A percentile compares a stretch with the other conserved stretches of the same genome.
Evolutionary conservation across 2,113 vertebrate species (phyloP).

Genomic region (Rousettus leschenaultii): DNA sequence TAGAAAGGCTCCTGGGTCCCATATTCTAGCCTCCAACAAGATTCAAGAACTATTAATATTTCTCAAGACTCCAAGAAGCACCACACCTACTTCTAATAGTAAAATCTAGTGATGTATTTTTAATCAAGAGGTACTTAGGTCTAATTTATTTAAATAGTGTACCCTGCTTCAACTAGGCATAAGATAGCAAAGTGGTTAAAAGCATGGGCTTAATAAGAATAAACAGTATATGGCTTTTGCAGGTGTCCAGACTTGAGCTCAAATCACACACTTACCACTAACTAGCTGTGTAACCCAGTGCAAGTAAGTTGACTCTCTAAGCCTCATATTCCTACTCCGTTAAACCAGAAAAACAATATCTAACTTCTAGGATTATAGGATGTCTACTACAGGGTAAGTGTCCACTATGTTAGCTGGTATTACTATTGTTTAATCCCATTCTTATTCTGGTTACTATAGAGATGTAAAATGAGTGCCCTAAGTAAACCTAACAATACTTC

Average conservation of each 20-base stretch:
- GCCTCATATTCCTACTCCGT: neutral
- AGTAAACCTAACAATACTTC: neutral
- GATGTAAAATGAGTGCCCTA: neutral
- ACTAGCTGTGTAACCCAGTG: neutral
- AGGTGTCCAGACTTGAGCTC: neutral
- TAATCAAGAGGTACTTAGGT: neutral
- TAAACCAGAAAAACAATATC: neutral
- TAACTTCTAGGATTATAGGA: neutral
- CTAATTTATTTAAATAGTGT: slow-evolving; percentile 4
- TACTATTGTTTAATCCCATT: neutral
- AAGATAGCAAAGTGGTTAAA: neutral
- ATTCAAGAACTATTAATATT: neutral
- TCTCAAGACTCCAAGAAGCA: neutral
- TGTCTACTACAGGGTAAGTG: neutral
- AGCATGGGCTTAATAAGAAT: neutral
- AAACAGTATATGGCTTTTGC: neutral
- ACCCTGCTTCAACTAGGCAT: neutral
- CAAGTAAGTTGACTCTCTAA: neutral
- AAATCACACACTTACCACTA: neutral
- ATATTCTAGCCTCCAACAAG: neutral
- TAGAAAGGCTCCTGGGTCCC: neutral
- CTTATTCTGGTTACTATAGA: neutral
- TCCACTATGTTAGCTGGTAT: neutral
- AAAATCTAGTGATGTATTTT: neutral
- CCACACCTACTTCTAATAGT: neutral